phyloP scores from a whole-genome alignment of 2,888 invertebrate genomes.

The Ophion obscuratus region DNA sequence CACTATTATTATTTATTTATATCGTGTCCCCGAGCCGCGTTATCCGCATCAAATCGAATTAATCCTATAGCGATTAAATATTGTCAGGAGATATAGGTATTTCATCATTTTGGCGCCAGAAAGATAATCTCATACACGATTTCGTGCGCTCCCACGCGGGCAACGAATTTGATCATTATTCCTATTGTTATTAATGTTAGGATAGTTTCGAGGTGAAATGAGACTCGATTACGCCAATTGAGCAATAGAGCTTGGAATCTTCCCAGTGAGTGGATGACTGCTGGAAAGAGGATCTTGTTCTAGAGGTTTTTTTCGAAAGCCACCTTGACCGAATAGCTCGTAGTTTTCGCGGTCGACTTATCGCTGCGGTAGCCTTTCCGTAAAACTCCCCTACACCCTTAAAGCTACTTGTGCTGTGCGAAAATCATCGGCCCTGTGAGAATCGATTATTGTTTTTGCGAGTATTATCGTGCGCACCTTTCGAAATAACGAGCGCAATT shows the following conservation, averaged over 20 bases:
- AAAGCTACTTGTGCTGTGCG: too few species aligned
- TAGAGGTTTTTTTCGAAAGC: too few species aligned
- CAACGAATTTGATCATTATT: slow-evolving; percentile 20
- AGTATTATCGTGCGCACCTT: slow-evolving; percentile 9
- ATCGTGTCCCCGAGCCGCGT: not conserved
- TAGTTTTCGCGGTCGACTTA: too few species aligned
- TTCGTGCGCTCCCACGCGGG: slow-evolving; percentile 49
- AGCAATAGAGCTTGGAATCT: not conserved
- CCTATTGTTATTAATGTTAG: not conserved
- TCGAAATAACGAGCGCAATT: slow-evolving; percentile 35
- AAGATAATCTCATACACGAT: slow-evolving; percentile 49
- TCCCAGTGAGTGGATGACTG: too few species aligned
- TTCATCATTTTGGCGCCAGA: slow-evolving; percentile 42
- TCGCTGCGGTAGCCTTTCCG: too few species aligned
- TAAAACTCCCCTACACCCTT: too few species aligned
- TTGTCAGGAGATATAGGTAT: slow-evolving; percentile 31
- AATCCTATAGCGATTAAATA: slow-evolving; percentile 39
- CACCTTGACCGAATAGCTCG: too few species aligned
- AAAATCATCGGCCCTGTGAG: too few species aligned
- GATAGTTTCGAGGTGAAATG: not conserved
- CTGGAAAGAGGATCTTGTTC: too few species aligned
- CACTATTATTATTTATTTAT: slow-evolving; percentile 15
- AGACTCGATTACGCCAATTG: not conserved
- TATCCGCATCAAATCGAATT: slow-evolving; percentile 49
- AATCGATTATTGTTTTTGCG: not conserved